Conservation (phyloP, 2,797 vertebrate genomes). For the Scolopax bukidnonensis region DNA sequence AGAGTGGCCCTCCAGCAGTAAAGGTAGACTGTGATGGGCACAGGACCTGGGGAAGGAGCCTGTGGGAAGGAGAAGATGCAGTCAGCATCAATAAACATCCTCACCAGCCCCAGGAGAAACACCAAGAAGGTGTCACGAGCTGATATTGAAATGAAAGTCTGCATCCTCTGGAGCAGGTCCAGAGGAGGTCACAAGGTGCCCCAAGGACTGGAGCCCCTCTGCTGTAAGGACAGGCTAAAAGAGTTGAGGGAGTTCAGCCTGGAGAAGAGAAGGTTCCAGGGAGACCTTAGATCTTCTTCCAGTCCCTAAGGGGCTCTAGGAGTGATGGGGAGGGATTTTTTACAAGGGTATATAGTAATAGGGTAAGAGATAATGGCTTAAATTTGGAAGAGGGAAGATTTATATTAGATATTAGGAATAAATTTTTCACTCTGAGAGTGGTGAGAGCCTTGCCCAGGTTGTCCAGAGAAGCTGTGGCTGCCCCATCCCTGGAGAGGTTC, state of each 20-base stretch:
- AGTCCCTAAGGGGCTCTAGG: neutral
- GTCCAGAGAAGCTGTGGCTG: neutral
- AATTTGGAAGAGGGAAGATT: neutral
- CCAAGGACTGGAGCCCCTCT: neutral
- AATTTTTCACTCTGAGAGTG: neutral
- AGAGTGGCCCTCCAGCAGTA: neutral
- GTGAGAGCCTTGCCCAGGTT: neutral
- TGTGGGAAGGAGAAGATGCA: neutral
- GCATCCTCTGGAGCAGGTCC: neutral
- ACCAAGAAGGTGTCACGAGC: accelerated
- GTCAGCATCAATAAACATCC: neutral
- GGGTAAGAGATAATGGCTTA: too few relatives aligned
- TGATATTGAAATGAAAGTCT: accelerated
- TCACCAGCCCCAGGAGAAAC: neutral
- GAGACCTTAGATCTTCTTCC: neutral
- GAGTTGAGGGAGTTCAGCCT: neutral
- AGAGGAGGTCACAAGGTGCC: neutral
- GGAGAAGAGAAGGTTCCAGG: neutral
- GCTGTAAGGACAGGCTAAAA: neutral
- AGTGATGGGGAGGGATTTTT: neutral
- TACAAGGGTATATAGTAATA: too few relatives aligned
- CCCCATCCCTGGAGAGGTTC: neutral
- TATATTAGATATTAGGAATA: neutral
- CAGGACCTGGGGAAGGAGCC: neutral
- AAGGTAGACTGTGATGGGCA: neutral